phyloP scores from a whole-genome alignment of 2,113 vertebrate species.

The Ondatra zibethicus region DNA sequence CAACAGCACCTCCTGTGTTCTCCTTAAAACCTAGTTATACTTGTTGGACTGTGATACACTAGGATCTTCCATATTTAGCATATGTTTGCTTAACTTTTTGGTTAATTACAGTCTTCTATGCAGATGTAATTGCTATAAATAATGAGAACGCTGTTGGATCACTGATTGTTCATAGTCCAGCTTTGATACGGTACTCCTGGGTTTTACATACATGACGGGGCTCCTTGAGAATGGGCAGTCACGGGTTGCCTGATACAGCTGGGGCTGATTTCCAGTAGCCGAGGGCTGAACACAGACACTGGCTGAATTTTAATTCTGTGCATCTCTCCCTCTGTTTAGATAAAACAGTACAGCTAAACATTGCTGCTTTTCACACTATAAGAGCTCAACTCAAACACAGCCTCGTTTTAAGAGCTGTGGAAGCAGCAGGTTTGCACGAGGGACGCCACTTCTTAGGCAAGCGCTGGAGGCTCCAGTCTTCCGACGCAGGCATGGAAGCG shows the following conservation, averaged over 20 bases:
- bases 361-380: not conserved
- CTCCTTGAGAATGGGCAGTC: constrained; percentile 24
- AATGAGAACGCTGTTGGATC: not conserved
- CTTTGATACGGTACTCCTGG: not conserved
- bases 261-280: not conserved
- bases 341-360: constrained; percentile 5
- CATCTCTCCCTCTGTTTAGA: not conserved
- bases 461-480: not conserved
- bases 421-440: not conserved
- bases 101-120: constrained; percentile 3
- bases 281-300: not conserved
- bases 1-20: not conserved
- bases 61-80: constrained; percentile 32
- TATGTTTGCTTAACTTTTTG: constrained; percentile 7
- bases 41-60: not conserved
- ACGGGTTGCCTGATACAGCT: not conserved
- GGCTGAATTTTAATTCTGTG: constrained; percentile 22
- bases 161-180: not conserved
- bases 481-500: not conserved
- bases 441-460: constrained; percentile 31
- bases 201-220: not conserved
- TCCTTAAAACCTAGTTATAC: not conserved
- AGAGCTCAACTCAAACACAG: constrained; percentile 19
- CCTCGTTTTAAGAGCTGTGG: constrained; percentile 6
- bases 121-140: constrained; percentile 24